A percentile compares a stretch with the other conserved stretches of the same genome.
Evolutionary conservation across 1,140 invertebrate species (phyloP).

Genomic region (Globodera rostochiensis): DNA sequence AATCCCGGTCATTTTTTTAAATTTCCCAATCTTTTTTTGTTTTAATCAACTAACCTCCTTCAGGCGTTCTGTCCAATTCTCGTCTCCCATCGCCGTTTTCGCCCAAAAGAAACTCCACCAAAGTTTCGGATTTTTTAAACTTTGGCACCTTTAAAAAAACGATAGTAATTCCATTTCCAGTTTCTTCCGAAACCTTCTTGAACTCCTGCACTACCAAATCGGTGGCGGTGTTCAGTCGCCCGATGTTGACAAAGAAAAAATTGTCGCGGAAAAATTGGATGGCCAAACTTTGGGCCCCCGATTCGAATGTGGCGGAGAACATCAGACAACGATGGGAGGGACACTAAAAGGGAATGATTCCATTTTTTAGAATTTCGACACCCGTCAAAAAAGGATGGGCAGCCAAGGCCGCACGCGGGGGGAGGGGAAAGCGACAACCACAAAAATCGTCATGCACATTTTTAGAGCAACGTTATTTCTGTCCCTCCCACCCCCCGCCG

Average conservation of each 20-base stretch:
- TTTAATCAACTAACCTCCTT: background rate
- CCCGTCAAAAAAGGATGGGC: no score
- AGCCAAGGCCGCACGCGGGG: no score
- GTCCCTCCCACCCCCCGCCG: no score
- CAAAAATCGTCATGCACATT: no score
- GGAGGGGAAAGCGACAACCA: background rate
- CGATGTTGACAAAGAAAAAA: constrained; percentile 31
- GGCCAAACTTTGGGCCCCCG: background rate
- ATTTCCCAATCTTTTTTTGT: background rate
- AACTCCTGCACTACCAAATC: constrained; percentile 38
- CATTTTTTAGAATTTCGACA: constrained; percentile 3
- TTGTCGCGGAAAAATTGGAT: constrained; percentile 24
- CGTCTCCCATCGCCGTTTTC: background rate
- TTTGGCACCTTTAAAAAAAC: constrained; percentile 27
- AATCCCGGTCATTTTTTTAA: background rate
- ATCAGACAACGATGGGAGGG: constrained; percentile 25
- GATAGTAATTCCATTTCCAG: constrained; percentile 16
- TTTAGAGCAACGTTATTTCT: no score
- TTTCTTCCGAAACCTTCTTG: constrained; percentile 19
- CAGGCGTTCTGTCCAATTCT: constrained; percentile 2
- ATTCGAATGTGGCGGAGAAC: constrained; percentile 45
- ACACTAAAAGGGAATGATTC: constrained; percentile 12
- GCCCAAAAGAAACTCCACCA: constrained; percentile 28
- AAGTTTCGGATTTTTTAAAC: constrained; percentile 23
- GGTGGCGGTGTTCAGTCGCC: constrained; percentile 24